Percentiles rank a stretch among this genome's conserved stretches.
Evolutionary conservation across 1,140 invertebrate genomes (phyloP).

Genomic region (Pseudomyrmex flavicornis): DNA sequence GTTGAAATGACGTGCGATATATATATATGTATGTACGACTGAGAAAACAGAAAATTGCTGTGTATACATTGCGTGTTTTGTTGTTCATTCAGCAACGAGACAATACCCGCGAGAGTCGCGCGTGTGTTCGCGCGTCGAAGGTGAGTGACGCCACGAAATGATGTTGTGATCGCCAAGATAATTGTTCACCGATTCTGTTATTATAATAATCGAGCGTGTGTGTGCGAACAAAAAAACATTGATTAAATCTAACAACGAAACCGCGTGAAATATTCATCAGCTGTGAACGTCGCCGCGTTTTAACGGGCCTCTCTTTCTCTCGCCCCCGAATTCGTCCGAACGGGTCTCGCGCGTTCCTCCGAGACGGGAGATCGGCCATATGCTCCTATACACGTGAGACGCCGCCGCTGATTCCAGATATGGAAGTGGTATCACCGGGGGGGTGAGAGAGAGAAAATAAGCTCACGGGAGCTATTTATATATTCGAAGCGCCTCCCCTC

Average conservation of each 20-base stretch:
- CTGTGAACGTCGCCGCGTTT: no score
- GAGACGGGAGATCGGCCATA: no score
- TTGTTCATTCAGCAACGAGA: neutral
- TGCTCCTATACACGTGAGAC: slow-evolving; percentile 29
- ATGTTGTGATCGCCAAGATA: neutral
- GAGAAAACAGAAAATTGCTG: neutral
- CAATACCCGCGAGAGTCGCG: neutral
- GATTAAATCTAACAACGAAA: no score
- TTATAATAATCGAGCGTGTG: no score
- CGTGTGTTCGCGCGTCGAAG: neutral
- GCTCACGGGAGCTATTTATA: slow-evolving; percentile 74
- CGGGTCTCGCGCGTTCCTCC: neutral
- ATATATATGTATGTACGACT: no score
- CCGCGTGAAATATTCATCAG: no score
- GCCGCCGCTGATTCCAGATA: slow-evolving; percentile 66
- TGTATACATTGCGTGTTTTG: neutral
- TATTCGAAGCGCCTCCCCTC: slow-evolving; percentile 63
- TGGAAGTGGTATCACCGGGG: slow-evolving; percentile 71
- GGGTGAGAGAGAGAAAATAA: slow-evolving; percentile 68
- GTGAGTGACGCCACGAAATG: neutral
- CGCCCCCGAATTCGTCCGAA: neutral
- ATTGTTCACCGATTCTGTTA: neutral
- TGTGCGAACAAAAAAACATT: no score
- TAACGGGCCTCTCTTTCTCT: no score
- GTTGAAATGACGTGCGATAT: neutral